phyloP scores from a whole-genome alignment of 2,113 vertebrate species.

The Rhinoderma darwinii region DNA sequence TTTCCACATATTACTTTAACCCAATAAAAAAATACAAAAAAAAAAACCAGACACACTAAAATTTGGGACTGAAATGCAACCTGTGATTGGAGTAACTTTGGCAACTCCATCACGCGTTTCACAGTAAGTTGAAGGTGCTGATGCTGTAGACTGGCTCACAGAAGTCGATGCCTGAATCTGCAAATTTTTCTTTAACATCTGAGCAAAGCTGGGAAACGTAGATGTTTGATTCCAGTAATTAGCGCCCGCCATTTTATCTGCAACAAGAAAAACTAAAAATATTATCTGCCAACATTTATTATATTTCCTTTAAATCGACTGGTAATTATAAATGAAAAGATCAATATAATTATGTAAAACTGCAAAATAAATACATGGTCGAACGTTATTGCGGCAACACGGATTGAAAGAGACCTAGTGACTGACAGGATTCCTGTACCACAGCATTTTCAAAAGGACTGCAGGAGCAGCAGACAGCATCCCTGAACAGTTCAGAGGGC shows the following conservation, averaged over 20 bases:
- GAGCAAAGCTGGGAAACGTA: slow-evolving; percentile 59
- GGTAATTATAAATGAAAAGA: neutral
- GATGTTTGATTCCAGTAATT: slow-evolving; percentile 55
- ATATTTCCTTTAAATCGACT: neutral
- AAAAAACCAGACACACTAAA: neutral
- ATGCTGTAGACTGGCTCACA: neutral
- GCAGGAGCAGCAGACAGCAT: too few relatives aligned
- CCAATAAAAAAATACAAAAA: neutral
- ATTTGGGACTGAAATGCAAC: slow-evolving; percentile 59
- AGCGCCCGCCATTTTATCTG: slow-evolving; percentile 58
- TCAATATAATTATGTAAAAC: neutral
- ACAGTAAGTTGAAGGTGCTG: neutral
- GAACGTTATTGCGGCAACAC: too few relatives aligned
- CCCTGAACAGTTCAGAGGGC: too few relatives aligned
- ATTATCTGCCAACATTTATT: neutral
- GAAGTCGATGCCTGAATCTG: neutral
- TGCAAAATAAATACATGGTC: too few relatives aligned
- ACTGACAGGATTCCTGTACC: too few relatives aligned
- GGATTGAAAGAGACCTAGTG: too few relatives aligned
- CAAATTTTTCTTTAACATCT: slow-evolving; percentile 62
- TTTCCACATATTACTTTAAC: too few relatives aligned
- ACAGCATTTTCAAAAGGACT: too few relatives aligned
- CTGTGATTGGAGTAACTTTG: slow-evolving; percentile 59
- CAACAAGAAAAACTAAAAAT: neutral
- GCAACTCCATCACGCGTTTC: slow-evolving; percentile 47